A percentile compares a stretch with the other conserved stretches of the same genome.
Evolutionary conservation across 2,888 invertebrate species (phyloP).

Genomic region (Phortica magna): DNA sequence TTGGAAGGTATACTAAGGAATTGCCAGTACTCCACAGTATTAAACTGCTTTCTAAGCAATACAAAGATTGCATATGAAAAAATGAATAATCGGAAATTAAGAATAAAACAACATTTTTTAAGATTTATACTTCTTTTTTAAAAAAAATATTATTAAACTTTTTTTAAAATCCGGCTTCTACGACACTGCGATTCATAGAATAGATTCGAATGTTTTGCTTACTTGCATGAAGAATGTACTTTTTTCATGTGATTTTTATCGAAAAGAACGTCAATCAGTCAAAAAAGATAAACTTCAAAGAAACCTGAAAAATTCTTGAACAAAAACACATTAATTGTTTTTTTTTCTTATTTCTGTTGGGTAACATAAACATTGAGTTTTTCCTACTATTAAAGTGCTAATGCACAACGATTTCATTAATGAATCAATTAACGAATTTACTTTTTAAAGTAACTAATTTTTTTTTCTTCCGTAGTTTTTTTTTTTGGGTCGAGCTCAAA

Average conservation of each 20-base stretch:
- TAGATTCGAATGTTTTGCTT: too few relatives aligned
- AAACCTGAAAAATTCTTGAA: not conserved
- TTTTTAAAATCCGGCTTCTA: too few relatives aligned
- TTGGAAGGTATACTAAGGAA: too few relatives aligned
- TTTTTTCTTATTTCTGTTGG: not conserved
- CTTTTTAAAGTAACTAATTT: not conserved
- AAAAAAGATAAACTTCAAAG: not conserved
- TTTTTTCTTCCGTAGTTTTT: not conserved
- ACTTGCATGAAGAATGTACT: not conserved
- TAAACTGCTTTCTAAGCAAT: too few relatives aligned
- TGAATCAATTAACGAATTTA: slow-evolving; percentile 24
- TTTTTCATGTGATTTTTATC: not conserved
- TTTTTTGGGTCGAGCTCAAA: not conserved
- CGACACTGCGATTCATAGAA: too few relatives aligned
- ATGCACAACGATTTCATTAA: slow-evolving; percentile 14
- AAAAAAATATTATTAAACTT: too few relatives aligned
- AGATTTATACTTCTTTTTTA: too few relatives aligned
- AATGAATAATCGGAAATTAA: too few relatives aligned
- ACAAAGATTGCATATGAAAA: too few relatives aligned
- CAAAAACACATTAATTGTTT: not conserved
- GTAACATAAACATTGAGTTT: not conserved
- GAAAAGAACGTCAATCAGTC: not conserved
- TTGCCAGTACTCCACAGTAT: too few relatives aligned
- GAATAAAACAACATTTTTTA: too few relatives aligned
- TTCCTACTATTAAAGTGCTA: not conserved